Base-by-base conservation (phyloP, 2,113 vertebrate genomes). In the Pongo abelii region DNA sequence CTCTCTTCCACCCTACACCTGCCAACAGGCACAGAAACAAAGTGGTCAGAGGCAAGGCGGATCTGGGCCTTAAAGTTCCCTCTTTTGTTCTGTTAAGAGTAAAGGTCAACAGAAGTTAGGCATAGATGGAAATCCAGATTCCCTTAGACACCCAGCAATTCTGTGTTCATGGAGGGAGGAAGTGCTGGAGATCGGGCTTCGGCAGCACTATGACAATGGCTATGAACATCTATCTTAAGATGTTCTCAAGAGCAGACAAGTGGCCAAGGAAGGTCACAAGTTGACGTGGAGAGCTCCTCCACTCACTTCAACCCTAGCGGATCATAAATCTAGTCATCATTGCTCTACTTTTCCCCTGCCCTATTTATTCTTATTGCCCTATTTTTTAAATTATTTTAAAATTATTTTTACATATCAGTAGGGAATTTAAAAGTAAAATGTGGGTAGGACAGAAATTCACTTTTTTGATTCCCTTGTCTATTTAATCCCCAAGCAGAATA, bases 311-410 rank as follows among this genome's bases (percentile, higher is more conserved):
- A 18, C 83, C 78, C 78, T 35, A 13, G 69, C 91, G 13, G 52
- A 27, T 13, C 16, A 13, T 1, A 3, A 70, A 72, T 43, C 78
- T 25, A 52, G 11, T 32, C 13, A 10, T 23, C 64, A 4, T 11
- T 30, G 75, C 43, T 91, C 97, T 75, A 27, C 50, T 94, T 91
- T 94, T 90, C 32, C 23, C 12, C 30, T 93, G 94, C 43, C 91
- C 87, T 95, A 90, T 90, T 97, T 96, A 90, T 92, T 91, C 46
- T 83, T 94, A 96, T 84, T 90, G 87, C 75, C 88, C 94, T 94
- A 94, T 93, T 64, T 95, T 96, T 91, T 0, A 1, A 64, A 93
- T 78, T 85, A 93, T 93, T 96, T 95, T 96, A 16, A 23, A 91
- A 95, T 96, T 96, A 94, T 90, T 90, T 96, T 84, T 92, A 35